A percentile compares a stretch with the other conserved stretches of the same genome.
phyloP scores from a whole-genome alignment of 2,888 invertebrate species.

The Nudaria mundana region DNA sequence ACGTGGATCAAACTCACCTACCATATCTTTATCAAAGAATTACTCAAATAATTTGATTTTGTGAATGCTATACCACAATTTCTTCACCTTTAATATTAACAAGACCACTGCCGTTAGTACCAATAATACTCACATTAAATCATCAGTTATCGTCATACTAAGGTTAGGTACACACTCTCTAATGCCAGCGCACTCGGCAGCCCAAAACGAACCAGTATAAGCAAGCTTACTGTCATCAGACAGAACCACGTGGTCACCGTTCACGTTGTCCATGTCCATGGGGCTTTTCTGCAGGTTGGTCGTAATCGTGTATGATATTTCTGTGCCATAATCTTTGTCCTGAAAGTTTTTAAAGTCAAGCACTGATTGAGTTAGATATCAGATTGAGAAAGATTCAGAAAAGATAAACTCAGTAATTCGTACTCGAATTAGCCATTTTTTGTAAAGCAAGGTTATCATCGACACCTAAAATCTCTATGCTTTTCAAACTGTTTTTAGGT shows the following conservation, averaged over 20 bases:
- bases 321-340: conserved; percentile 36
- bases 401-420: too few relatives aligned
- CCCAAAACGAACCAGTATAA: conserved; percentile 19
- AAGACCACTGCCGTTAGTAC: background rate
- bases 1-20: too few relatives aligned
- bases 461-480: too few relatives aligned
- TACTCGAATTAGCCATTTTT: too few relatives aligned
- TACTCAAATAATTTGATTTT: too few relatives aligned
- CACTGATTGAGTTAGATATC: too few relatives aligned
- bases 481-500: too few relatives aligned
- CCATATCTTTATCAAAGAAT: too few relatives aligned
- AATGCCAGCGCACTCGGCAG: conserved; percentile 35
- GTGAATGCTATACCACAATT: background rate
- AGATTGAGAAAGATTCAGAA: too few relatives aligned
- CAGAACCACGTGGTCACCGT: conserved; percentile 29
- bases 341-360: conserved; percentile 6
- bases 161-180: conserved; percentile 34
- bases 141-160: conserved; percentile 8
- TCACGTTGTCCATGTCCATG: conserved; percentile 7
- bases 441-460: too few relatives aligned
- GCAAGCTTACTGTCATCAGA: conserved; percentile 36
- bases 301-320: conserved; percentile 35
- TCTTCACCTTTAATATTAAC: too few relatives aligned
- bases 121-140: conserved; percentile 31
- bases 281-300: conserved; percentile 32